Base-by-base conservation (phyloP, 2,797 vertebrate species). In the Pempheris klunzingeri region DNA sequence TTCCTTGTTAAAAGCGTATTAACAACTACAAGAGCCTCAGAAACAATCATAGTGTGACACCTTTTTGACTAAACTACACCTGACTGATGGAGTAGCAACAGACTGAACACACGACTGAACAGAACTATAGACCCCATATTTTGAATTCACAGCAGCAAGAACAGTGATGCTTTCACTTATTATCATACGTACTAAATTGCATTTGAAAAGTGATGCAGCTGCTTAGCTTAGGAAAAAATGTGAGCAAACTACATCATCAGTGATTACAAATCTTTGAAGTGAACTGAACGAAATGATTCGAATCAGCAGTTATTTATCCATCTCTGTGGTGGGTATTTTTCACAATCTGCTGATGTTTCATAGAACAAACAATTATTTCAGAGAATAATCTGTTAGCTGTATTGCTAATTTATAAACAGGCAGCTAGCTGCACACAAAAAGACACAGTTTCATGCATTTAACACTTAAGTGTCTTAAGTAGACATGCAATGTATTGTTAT, bases 361-460 rank as follows among this genome's bases (percentile, higher is more conserved):
- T 28, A 39, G 17, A 34, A 1, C 6, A 46, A 70, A 14, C 44
- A 8, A 41, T 7, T 10, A 49, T 30, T 32, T 7, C 0, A 50
- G 3, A 30, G 4, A 32, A 52, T 60, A 24, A 15, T 30, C 14
- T 2, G 11, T 4, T 11, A 11, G 6, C 36, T 47, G 2, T 26
- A n/a, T 7, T 12, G 2, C 8, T 34, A 54, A 13, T 41, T n/a
- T 20, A 68, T 15, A 38, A 20, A 36, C 14, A 22, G 5, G 26
- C 1, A 36, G 30, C 12, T 55, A 26, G n/a, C 41, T 47, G 26
- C 41, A 59, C 17, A 24, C 15, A 60, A 34, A 44, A 22, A 60
- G 1, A 36, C 24, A 46, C 1, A 32, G 24, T 71, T 75, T 59
- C 20, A 49, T 66, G 6, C 34, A 53, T 70, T 49, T 32, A 63